phyloP scores from a whole-genome alignment of 53 echinoderm and acorn worm genomes.

The Echinarachnius parma region DNA sequence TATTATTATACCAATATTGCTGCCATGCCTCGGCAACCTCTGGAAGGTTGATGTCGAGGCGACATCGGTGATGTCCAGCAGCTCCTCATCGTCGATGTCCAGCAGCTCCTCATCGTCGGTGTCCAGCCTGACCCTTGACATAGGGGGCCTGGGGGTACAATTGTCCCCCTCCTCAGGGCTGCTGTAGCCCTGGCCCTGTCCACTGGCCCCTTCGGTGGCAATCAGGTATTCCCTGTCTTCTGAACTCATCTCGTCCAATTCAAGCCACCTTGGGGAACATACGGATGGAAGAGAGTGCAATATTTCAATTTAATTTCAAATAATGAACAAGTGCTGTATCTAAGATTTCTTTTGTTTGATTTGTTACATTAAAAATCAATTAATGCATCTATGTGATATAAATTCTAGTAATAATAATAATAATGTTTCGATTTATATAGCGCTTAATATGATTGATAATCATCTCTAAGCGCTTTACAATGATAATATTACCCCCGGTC shows the following conservation, averaged over 20 bases:
- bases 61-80: slow-evolving; percentile 55
- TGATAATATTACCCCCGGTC: too few species aligned
- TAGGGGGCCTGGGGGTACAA: not conserved
- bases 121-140: not conserved
- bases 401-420: too few species aligned
- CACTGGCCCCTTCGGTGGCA: not conserved
- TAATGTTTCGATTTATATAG: too few species aligned
- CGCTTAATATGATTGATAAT: too few species aligned
- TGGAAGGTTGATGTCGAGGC: slow-evolving; percentile 19
- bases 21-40: slow-evolving; percentile 6
- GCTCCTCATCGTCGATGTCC: slow-evolving; percentile 86
- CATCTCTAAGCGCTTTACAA: too few species aligned
- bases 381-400: too few species aligned
- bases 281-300: not conserved
- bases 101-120: too few species aligned
- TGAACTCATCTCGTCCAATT: slow-evolving; percentile 32
- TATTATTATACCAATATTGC: too few species aligned
- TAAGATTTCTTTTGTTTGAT: too few species aligned
- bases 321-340: not conserved
- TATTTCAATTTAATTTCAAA: not conserved
- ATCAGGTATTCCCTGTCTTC: slow-evolving; percentile 14
- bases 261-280: slow-evolving; percentile 19
- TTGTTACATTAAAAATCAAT: too few species aligned
- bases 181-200: slow-evolving; percentile 7
- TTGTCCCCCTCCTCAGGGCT: slow-evolving; percentile 26